phyloP scores from a whole-genome alignment of 2,113 vertebrate species.

The Otis tarda region DNA sequence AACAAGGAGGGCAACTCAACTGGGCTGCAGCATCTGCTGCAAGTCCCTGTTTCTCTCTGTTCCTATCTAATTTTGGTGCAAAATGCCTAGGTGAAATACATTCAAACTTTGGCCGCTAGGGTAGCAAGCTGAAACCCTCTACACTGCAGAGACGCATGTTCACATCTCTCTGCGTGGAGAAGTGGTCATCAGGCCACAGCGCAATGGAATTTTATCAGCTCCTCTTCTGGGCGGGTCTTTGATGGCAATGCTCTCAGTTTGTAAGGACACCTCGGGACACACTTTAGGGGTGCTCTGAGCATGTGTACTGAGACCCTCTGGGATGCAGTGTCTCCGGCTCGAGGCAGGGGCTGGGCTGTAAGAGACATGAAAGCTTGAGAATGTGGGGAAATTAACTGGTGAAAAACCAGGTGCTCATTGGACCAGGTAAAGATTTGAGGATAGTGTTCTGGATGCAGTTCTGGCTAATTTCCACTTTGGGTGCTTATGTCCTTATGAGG shows the following conservation, averaged over 20 bases:
- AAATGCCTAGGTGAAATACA: neutral
- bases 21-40: neutral
- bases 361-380: neutral
- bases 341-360: neutral
- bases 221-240: neutral
- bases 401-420: neutral
- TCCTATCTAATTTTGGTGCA: neutral
- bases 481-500: neutral
- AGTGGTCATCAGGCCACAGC: neutral
- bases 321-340: neutral
- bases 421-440: neutral
- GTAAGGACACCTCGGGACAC: neutral
- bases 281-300: neutral
- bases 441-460: neutral
- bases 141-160: neutral
- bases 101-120: neutral
- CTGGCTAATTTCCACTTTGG: neutral
- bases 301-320: too few relatives aligned
- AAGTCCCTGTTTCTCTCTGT: neutral
- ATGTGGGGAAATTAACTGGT: neutral
- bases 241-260: neutral
- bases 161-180: fast-evolving
- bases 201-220: neutral
- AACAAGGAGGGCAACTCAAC: neutral
- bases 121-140: neutral